Conservation (phyloP, 2,888 invertebrate genomes). For the Ceraclea dissimilis region DNA sequence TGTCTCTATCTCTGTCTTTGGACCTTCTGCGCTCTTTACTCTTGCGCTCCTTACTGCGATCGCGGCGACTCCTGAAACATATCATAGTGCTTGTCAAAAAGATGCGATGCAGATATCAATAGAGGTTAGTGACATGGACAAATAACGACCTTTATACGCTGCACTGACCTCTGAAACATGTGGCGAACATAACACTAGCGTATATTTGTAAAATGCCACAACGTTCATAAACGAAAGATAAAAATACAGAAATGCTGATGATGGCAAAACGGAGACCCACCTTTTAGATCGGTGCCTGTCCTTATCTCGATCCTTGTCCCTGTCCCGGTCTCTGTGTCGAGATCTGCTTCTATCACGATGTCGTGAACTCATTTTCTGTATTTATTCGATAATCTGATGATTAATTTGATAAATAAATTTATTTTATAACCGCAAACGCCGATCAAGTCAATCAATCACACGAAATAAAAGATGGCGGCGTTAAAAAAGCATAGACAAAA, state of each 20-base stretch:
- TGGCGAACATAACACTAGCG: too few species aligned
- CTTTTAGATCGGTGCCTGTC: slow-evolving; percentile 27
- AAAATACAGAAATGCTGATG: too few species aligned
- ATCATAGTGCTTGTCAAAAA: too few species aligned
- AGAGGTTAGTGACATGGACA: background rate
- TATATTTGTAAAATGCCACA: too few species aligned
- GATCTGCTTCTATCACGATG: slow-evolving; percentile 48
- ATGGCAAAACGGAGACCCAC: slow-evolving; percentile 5
- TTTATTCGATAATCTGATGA: background rate
- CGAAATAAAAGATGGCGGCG: slow-evolving; percentile 4
- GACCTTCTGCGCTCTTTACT: slow-evolving; percentile 28
- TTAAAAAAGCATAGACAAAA: too few species aligned
- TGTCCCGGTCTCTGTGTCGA: slow-evolving; percentile 32
- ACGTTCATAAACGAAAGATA: too few species aligned
- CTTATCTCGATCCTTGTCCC: slow-evolving; percentile 33
- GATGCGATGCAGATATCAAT: slow-evolving; percentile 27
- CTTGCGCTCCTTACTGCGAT: slow-evolving; percentile 26
- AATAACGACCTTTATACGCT: background rate
- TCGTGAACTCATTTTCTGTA: slow-evolving; percentile 44
- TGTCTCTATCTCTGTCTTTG: slow-evolving; percentile 32
- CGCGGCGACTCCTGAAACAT: slow-evolving; percentile 21
- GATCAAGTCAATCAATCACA: background rate
- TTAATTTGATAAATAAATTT: background rate
- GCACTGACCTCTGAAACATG: too few species aligned
- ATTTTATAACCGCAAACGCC: background rate